These are phyloP conservation scores for Proisotoma minuta DNA, from an alignment of 2,888 invertebrate species.

Conservation along the genomic window DNA sequence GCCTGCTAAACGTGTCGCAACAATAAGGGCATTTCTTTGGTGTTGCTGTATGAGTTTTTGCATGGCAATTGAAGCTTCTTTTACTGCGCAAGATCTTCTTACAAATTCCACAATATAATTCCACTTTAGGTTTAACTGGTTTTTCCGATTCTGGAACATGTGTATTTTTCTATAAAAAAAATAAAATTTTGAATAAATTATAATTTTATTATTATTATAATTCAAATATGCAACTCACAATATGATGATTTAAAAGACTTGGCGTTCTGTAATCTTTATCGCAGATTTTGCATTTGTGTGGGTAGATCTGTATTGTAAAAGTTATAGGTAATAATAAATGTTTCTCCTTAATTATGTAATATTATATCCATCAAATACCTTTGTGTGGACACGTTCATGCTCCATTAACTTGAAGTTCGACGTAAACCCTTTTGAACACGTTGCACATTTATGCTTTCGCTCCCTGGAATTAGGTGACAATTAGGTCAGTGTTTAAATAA, in stretches of 20 bases:
- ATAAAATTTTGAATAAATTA: neutral
- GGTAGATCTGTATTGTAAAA: too few relatives aligned
- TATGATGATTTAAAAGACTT: conserved; percentile 39
- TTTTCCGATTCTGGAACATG: conserved; percentile 28
- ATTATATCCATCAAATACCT: too few relatives aligned
- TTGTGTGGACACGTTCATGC: conserved; percentile 43
- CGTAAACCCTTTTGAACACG: conserved; percentile 42
- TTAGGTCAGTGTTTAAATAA: conserved; percentile 1
- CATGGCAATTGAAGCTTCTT: conserved; percentile 79
- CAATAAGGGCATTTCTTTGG: conserved; percentile 81
- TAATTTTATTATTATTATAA: neutral
- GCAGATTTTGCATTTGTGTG: conserved; percentile 39
- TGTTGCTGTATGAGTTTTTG: conserved; percentile 74
- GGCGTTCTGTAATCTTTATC: conserved; percentile 40
- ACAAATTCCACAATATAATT: conserved; percentile 42
- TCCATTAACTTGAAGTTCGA: conserved; percentile 44
- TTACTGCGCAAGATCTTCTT: conserved; percentile 63
- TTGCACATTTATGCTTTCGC: conserved; percentile 33
- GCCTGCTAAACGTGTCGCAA: conserved; percentile 79
- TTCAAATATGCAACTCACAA: conserved; percentile 23
- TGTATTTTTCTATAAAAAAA: conserved; percentile 25
- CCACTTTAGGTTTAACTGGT: conserved; percentile 30
- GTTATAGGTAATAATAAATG: too few relatives aligned
- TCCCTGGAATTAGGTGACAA: conserved; percentile 30
- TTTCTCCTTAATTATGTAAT: too few relatives aligned